Conservation (phyloP, 2,113 vertebrate species). For the Percina caprodes region DNA sequence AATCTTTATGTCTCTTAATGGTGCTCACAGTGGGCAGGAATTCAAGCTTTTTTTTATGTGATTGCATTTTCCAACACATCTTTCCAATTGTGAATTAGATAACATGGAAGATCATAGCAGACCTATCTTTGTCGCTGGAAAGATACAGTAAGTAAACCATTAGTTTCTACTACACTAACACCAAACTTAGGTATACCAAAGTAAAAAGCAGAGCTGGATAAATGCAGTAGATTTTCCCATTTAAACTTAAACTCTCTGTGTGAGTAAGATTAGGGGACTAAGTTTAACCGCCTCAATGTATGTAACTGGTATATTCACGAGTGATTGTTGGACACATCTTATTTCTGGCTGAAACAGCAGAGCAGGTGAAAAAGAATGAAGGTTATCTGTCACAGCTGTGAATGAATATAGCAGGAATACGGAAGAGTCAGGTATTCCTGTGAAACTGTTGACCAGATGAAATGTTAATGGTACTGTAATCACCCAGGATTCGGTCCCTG, state of each 20-base stretch:
- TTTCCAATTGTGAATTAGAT: background rate
- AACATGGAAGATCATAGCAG: background rate
- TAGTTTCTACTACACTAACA: background rate
- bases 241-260: background rate
- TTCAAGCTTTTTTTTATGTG: background rate
- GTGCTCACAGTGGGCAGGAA: background rate
- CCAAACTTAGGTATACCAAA: constrained; percentile 5
- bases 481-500: constrained; percentile 39
- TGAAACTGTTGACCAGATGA: constrained; percentile 63
- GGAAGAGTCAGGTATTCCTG: constrained; percentile 40
- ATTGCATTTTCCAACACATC: background rate
- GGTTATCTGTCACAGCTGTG: background rate
- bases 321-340: background rate
- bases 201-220: background rate
- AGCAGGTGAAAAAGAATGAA: constrained; percentile 20
- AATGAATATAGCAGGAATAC: constrained; percentile 38
- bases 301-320: constrained; percentile 1
- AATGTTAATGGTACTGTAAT: constrained; percentile 63
- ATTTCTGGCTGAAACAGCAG: constrained; percentile 33
- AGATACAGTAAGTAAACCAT: background rate
- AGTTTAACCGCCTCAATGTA: constrained; percentile 5
- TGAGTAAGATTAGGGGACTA: background rate
- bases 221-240: background rate
- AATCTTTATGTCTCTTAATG: background rate
- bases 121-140: background rate